These are phyloP conservation scores for Brachypodius melanocephalos DNA, from an alignment of 2,113 vertebrate species.

Conservation along the genomic window DNA sequence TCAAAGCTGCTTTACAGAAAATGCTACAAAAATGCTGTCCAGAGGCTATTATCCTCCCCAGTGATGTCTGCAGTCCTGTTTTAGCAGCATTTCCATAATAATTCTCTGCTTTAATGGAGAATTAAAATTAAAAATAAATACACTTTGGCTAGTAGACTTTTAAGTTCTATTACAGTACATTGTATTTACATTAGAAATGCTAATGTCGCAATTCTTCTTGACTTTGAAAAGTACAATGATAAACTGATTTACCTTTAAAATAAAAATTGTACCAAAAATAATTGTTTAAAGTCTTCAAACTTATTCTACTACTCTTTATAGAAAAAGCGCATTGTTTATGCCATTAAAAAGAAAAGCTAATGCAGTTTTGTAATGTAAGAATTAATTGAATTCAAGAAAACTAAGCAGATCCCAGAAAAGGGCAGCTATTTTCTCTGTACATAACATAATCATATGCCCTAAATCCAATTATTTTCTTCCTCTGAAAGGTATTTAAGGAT, in stretches of 20 bases:
- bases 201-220: neutral
- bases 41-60: neutral
- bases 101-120: neutral
- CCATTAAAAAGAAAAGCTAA: neutral
- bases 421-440: neutral
- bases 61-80: neutral
- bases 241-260: neutral
- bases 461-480: neutral
- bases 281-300: neutral
- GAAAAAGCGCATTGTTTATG: neutral
- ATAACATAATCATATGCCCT: neutral
- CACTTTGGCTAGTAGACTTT: neutral
- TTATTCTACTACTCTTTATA: neutral
- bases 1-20: neutral
- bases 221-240: neutral
- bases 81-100: neutral
- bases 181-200: neutral
- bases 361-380: neutral
- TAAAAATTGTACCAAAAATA: neutral
- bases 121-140: neutral
- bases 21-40: rapidly evolving
- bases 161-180: neutral
- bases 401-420: neutral
- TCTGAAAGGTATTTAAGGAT: neutral
- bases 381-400: neutral